Percentiles rank a stretch among this genome's conserved stretches.
phyloP scores from a whole-genome alignment of 92 coral and sea anemone genomes.

The Desmophyllum pertusum region DNA sequence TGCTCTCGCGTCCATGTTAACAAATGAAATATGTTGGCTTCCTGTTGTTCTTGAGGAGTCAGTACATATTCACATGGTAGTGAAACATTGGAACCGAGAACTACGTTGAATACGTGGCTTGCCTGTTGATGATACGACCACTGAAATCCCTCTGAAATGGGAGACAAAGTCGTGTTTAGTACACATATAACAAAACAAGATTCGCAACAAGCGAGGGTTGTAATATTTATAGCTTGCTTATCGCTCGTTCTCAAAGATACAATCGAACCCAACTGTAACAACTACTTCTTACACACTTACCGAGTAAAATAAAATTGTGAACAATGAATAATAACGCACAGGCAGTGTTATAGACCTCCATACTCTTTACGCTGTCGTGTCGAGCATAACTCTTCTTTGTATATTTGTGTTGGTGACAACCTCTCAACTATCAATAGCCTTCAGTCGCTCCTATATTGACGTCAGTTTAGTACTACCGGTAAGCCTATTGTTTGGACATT shows the following conservation, averaged over 20 bases:
- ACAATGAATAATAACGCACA: conserved; percentile 2
- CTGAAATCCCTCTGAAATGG: conserved; percentile 52
- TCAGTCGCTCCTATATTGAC: neutral
- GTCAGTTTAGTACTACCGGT: conserved; percentile 8
- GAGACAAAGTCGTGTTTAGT: too few species aligned
- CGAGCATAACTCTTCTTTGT: conserved; percentile 14
- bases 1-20: conserved; percentile 61
- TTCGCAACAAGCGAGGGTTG: too few species aligned
- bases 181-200: too few species aligned
- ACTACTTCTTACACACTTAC: neutral
- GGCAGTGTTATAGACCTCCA: neutral
- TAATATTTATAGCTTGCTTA: neutral
- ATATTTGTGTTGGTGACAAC: neutral
- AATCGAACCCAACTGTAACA: neutral
- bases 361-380: neutral
- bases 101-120: conserved; percentile 32
- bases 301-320: conserved; percentile 11
- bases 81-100: conserved; percentile 39
- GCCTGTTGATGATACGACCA: conserved; percentile 52
- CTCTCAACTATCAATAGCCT: too few species aligned
- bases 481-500: neutral
- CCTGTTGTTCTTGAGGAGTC: conserved; percentile 45
- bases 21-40: too few species aligned
- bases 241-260: too few species aligned
- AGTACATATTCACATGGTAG: conserved; percentile 61